Evolutionary conservation across 1,140 invertebrate genomes (phyloP), one percentile per base, ranked within the genome.

Genomic region (Ladona fulva): DNA sequence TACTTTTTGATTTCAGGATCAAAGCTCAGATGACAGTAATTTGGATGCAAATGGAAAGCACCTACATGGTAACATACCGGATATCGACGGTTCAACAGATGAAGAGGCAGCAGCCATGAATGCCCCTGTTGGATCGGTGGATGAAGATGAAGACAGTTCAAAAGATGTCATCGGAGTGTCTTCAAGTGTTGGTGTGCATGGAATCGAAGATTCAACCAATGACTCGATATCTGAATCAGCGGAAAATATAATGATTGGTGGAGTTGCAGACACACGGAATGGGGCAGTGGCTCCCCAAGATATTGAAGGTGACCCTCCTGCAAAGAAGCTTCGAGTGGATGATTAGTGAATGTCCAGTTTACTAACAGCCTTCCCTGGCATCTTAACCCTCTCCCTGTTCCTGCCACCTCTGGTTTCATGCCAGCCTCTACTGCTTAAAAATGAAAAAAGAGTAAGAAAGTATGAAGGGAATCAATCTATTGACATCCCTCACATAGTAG

Each of bases 291-390:
- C 16, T 22, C n/a, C 52, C n/a, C 52, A 66, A 22, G 52, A 66
- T 66, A 22, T 66, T 19, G 52, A 66, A 66, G 52, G n/a, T 66
- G 52, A 66, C 52, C 52, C 52, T 6, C 52, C 52, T 16, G 52
- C 52, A 6, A 66, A 66, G 52, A 66, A 66, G 52, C 14, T 66
- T 66, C 52, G 52, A 66, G 52, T 66, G 52, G 52, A 66, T 66
- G 52, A 66, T 66, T 66, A 66, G 52, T 66, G 52, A 66, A 66
- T 66, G 52, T 66, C 52, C 52, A 66, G 52, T 66, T 66, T 66
- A 66, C 52, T 66, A 66, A 66, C n/a, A 22, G 52, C 52, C 52
- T 66, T 66, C 52, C 52, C 52, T 66, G 52, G 52, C 52, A 66
- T 66, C 52, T 66, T 66, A 66, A 66, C 52, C 52, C 52, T 66